Base-by-base conservation (phyloP, 2,888 invertebrate genomes). In the Melinopterus prodromus region DNA sequence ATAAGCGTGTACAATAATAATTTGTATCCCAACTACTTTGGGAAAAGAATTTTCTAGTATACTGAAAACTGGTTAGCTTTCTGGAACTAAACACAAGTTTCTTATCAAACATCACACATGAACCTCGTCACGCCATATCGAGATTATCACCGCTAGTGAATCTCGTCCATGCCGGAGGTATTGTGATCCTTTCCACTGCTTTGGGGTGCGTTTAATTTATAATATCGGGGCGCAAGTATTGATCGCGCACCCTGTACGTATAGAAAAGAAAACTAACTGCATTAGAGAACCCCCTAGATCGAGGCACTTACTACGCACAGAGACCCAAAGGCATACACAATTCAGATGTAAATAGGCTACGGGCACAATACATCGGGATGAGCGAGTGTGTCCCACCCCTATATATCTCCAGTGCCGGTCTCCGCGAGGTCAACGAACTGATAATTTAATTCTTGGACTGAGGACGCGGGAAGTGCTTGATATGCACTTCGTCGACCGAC, bases 381-480 rank as follows among this genome's bases (percentile, higher is more conserved):
- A 84, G 84, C 12, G 76, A 84, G 84, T 83, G 26, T 26, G 26
- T 26, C 26, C 84, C 84, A 84, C 84, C 83, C 83, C 82, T 83
- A 83, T 83, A 53, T 53, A 53, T 53, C 53, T 53, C 53, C 82
- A 79, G 81, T 77, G n/a, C 71, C 71, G 16, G 71, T 75, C 7
- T 35, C 36, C 69, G 36, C 69, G 81, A 83, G 86, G 86, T 86
- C 86, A 85, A 84, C 84, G 86, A 85, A 87, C 87, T 86, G 86
- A 86, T 87, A 87, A 87, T 87, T 86, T 84, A 85, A 87, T 87
- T 87, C 86, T 85, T 86, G 84, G 84, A 85, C 84, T 85, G 84
- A 26, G 26, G 26, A 82, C 83, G 82, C 84, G 85, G 86, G 85
- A 86, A 85, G 85, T 85, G 84, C 83, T 81, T 82, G 82, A 83